phyloP scores from a whole-genome alignment of 2,888 invertebrate species.

The Sarcophaga carnaria region DNA sequence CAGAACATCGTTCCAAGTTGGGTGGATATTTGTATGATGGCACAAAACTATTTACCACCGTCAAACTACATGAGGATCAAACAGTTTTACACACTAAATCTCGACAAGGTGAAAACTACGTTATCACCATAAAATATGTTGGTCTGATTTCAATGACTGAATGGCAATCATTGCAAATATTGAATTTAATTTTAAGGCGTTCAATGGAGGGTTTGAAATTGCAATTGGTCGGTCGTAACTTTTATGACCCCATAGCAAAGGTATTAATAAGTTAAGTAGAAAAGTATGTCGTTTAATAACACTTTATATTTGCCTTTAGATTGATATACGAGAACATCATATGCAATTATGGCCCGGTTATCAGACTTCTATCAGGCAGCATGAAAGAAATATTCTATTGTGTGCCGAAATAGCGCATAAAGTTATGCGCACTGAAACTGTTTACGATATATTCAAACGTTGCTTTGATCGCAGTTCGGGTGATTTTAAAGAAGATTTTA shows the following conservation, averaged over 20 bases:
- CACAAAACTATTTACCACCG: constrained; percentile 86
- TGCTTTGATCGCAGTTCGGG: constrained; percentile 82
- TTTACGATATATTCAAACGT: constrained; percentile 85
- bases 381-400: constrained; percentile 89
- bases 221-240: constrained; percentile 88
- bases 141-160: constrained; percentile 86
- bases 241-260: constrained; percentile 87
- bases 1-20: constrained; percentile 83
- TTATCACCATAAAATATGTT: constrained; percentile 85
- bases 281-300: neutral
- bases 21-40: constrained; percentile 91
- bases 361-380: constrained; percentile 91
- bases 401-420: constrained; percentile 92
- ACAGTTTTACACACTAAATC: constrained; percentile 84
- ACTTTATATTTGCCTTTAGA: constrained; percentile 75
- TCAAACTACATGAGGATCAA: constrained; percentile 83
- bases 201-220: constrained; percentile 84
- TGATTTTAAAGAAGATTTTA: constrained; percentile 84
- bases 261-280: constrained; percentile 79
- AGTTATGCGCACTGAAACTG: constrained; percentile 90
- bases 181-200: constrained; percentile 89
- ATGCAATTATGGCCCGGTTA: constrained; percentile 94
- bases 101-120: constrained; percentile 82
- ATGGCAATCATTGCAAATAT: constrained; percentile 88
- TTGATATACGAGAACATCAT: constrained; percentile 84